Evolutionary conservation across 2,797 vertebrate species (phyloP), one percentile per base, ranked within the genome.

Genomic region (Anolis apletophallus): DNA sequence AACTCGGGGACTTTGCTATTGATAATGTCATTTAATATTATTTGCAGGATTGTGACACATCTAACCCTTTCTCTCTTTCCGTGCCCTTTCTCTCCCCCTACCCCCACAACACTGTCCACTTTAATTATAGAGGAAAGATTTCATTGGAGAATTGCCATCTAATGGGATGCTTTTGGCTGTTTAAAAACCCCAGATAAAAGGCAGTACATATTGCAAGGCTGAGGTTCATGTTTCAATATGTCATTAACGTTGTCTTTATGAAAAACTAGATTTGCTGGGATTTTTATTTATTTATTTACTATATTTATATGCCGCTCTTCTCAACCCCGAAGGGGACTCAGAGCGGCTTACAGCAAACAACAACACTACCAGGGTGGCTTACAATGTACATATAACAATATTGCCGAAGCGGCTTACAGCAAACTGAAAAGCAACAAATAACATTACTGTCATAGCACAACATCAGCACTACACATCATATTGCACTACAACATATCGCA

Each of bases 1-100:
- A 96, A 97, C 91, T 90, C 91, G 94, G 96, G 97, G 97, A 97
- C 90, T 90, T 90, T 90, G 94, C 88, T 94, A 96, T 95, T 96
- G 96, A 96, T 95, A 91, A 95, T 93, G 96, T 93, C 96, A 95
- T 94, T 87, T 85, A 94, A 94, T 92, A 92, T 91, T 94, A 91
- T 95, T 93, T 95, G 92, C 92, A 86, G 89, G 92, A 93, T 91
- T 94, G 88, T 87, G 89, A 90, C 94, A 84, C 88, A 90, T 90
- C 90, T 86, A 87, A 93, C 92, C 94, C 90, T 92, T 94, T 95
- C 93, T 87, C 80, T 94, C 23, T 71, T 46, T 40, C 93, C 91
- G 3, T 21, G 1, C 12, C 0, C 10, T 23, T n/a, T 10, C 17
- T 34, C 54, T 5, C n/a, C 11, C 6, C 13, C 67, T 23, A 3